Evolutionary conservation across 2,113 vertebrate genomes (phyloP).

Genomic region (Corythornis madagascariensis): DNA sequence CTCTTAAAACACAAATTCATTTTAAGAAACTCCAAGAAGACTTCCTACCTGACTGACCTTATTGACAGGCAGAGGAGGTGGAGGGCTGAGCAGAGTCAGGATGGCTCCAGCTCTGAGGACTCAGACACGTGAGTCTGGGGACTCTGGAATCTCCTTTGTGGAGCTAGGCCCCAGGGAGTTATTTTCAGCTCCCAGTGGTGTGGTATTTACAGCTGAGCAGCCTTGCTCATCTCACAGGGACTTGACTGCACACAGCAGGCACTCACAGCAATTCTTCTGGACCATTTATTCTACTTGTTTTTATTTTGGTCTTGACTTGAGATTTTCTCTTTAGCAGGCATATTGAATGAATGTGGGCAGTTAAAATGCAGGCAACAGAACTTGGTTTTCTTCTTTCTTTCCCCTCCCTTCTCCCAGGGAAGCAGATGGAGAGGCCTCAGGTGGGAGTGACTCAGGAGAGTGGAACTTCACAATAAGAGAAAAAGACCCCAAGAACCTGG

Average conservation of each 20-base stretch:
- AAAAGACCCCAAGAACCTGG: conserved; percentile 82
- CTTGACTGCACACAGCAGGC: background rate
- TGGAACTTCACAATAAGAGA: conserved; percentile 94
- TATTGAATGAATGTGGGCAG: background rate
- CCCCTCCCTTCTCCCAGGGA: conserved; percentile 75
- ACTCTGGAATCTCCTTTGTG: background rate
- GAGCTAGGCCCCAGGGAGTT: background rate
- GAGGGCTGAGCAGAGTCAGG: conserved; percentile 89
- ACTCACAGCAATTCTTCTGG: background rate
- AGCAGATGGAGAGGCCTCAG: conserved; percentile 84
- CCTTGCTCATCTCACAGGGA: background rate
- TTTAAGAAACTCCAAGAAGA: conserved; percentile 91
- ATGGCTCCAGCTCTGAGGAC: conserved; percentile 90
- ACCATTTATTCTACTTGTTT: background rate
- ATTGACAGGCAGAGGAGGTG: conserved; percentile 95
- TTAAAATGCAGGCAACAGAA: background rate
- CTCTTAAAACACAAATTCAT: conserved; percentile 96
- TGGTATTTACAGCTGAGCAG: background rate
- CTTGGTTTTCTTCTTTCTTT: background rate
- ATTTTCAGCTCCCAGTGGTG: background rate
- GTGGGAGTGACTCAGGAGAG: conserved; percentile 80
- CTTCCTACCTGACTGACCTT: conserved; percentile 92
- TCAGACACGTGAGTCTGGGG: conserved; percentile 85
- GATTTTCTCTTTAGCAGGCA: background rate
- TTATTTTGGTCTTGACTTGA: background rate